phyloP scores from a whole-genome alignment of 2,888 invertebrate species.

The Drosophila multiciliata region DNA sequence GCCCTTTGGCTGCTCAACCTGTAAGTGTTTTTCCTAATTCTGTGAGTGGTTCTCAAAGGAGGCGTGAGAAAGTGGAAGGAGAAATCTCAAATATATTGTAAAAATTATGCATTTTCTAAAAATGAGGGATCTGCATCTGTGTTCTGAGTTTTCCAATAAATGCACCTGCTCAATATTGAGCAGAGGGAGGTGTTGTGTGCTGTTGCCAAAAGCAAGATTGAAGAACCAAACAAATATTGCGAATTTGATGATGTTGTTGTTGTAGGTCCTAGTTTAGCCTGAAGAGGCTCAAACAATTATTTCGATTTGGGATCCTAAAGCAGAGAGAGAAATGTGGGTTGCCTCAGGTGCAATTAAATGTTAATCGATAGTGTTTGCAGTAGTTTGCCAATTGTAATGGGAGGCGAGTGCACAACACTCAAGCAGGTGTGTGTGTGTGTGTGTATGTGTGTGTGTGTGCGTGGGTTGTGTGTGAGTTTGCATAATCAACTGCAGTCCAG shows the following conservation, averaged over 20 bases:
- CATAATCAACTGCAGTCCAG: slow-evolving; percentile 41
- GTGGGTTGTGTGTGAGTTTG: slow-evolving; percentile 13
- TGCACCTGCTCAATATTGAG: slow-evolving; percentile 7
- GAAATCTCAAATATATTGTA: background rate
- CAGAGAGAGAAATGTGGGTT: slow-evolving; percentile 36
- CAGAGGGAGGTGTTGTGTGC: slow-evolving; percentile 6
- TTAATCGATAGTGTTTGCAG: slow-evolving; percentile 73
- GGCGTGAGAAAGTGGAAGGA: background rate
- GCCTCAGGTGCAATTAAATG: slow-evolving; percentile 71
- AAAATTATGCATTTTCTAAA: background rate
- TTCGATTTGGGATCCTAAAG: slow-evolving; percentile 56
- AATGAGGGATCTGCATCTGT: slow-evolving; percentile 7
- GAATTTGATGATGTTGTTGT: slow-evolving; percentile 7
- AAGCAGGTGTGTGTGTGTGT: slow-evolving; percentile 9
- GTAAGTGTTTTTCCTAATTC: slow-evolving; percentile 42
- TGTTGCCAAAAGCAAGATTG: slow-evolving; percentile 28
- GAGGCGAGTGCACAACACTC: slow-evolving; percentile 14
- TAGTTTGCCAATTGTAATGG: slow-evolving; percentile 20
- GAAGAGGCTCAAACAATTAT: slow-evolving; percentile 59
- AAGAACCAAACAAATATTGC: slow-evolving; percentile 39
- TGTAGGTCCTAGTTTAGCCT: slow-evolving; percentile 19
- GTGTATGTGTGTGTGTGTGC: slow-evolving; percentile 7
- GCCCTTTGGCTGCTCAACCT: slow-evolving; percentile 46
- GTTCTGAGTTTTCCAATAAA: background rate
- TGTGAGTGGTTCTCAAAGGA: slow-evolving; percentile 20